Evolutionary conservation across 2,113 vertebrate genomes (phyloP).

Genomic region (Pluvialis apricaria): DNA sequence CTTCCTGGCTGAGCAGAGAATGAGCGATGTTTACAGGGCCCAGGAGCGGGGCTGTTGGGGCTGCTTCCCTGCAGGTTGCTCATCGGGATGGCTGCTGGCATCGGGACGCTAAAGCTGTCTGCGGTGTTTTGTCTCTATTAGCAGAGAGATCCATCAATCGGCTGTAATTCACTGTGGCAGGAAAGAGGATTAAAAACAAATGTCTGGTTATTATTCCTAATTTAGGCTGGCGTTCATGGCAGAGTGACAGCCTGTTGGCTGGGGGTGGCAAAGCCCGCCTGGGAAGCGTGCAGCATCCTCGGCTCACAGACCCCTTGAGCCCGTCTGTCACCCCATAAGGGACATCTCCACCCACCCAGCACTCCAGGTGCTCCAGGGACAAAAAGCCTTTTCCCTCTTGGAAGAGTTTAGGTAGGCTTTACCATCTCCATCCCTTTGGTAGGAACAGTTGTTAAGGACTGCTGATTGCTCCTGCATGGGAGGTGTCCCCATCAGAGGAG

Average conservation of each 20-base stretch:
- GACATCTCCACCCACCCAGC: not conserved
- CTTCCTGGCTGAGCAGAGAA: not conserved
- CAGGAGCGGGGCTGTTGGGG: not conserved
- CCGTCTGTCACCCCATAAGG: rapidly evolving
- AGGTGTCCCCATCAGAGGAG: not conserved
- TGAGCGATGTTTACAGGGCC: not conserved
- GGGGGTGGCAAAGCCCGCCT: not conserved
- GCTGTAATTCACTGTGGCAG: not conserved
- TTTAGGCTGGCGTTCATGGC: not conserved
- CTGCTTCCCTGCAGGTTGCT: not conserved
- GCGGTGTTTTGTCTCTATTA: not conserved
- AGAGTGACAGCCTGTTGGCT: not conserved
- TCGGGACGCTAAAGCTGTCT: rapidly evolving
- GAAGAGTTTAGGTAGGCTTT: not conserved
- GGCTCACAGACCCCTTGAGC: not conserved
- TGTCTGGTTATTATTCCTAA: not conserved
- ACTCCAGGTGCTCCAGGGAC: not conserved
- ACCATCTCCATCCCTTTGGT: not conserved
- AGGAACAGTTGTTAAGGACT: not conserved
- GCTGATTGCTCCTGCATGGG: not conserved
- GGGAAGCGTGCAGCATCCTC: not conserved
- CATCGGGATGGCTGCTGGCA: not conserved
- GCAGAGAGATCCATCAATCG: not conserved
- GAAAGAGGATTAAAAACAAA: not conserved
- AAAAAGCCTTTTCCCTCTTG: not conserved